These are phyloP conservation scores for Taeniopygia guttata DNA, from an alignment of 2,797 vertebrate genomes.

Conservation along the genomic window DNA sequence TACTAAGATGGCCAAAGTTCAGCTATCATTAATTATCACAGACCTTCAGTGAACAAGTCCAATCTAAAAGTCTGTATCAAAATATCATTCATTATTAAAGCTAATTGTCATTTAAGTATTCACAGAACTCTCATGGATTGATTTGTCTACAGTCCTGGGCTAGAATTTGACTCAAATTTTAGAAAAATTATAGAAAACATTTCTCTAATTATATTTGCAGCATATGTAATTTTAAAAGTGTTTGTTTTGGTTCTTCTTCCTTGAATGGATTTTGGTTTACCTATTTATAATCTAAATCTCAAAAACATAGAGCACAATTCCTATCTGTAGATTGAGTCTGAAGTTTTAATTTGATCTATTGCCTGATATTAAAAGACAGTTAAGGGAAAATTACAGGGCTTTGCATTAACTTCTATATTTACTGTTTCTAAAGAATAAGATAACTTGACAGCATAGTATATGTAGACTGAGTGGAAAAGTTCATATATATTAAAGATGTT, in stretches of 20 bases:
- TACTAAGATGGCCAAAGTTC: conserved; percentile 34
- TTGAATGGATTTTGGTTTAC: background rate
- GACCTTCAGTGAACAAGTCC: conserved; percentile 44
- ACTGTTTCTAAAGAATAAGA: background rate
- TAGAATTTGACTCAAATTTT: conserved; percentile 6
- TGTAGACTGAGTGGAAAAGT: background rate
- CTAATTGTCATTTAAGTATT: conserved; percentile 66
- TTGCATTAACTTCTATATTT: conserved; percentile 24
- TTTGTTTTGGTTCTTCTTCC: background rate
- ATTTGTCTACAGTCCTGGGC: conserved; percentile 9
- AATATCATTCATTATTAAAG: conserved; percentile 64
- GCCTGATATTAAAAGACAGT: conserved; percentile 2
- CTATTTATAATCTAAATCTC: conserved; percentile 3
- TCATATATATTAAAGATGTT: background rate
- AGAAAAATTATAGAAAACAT: background rate
- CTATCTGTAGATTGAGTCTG: background rate
- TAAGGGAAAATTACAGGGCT: conserved; percentile 4
- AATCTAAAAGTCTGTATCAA: conserved; percentile 22
- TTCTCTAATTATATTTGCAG: background rate
- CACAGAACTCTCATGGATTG: conserved; percentile 14
- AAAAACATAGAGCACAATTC: background rate
- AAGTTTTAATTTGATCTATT: background rate
- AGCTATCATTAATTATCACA: conserved; percentile 32
- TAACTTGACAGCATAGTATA: background rate
- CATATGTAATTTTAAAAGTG: background rate